Percentiles rank a stretch among this genome's conserved stretches.
These are phyloP conservation scores for Charanyca ferruginea DNA, from an alignment of 2,888 invertebrate genomes.

Conservation along the genomic window DNA sequence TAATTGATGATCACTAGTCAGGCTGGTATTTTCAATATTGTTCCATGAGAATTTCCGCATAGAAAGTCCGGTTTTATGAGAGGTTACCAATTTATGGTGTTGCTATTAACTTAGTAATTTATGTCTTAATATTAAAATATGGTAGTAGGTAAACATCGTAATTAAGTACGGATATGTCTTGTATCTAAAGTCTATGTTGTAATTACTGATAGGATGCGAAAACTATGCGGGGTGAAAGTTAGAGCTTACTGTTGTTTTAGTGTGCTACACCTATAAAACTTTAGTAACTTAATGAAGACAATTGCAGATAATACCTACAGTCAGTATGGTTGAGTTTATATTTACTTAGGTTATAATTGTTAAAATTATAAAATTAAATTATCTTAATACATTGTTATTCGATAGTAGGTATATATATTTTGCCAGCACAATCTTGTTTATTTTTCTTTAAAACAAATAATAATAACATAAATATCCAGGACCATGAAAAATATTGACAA, in stretches of 20 bases:
- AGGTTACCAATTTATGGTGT: slow-evolving; percentile 40
- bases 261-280: not conserved
- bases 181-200: slow-evolving; percentile 25
- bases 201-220: slow-evolving; percentile 25
- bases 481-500: no score
- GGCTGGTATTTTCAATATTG: slow-evolving; percentile 62
- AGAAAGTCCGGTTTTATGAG: slow-evolving; percentile 69
- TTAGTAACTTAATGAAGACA: not conserved
- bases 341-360: no score
- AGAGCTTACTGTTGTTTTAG: not conserved
- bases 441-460: no score
- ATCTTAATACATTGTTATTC: no score
- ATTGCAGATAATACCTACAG: not conserved
- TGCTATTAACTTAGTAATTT: slow-evolving; percentile 38
- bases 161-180: slow-evolving; percentile 22
- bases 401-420: no score
- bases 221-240: slow-evolving; percentile 31
- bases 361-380: no score
- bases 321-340: no score
- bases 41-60: slow-evolving; percentile 63
- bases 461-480: no score
- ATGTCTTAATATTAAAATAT: slow-evolving; percentile 39
- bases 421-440: no score
- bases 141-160: slow-evolving; percentile 28
- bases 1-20: slow-evolving; percentile 62